A percentile compares a stretch with the other conserved stretches of the same genome.
Conservation (phyloP, 2,888 invertebrate species). For the Plutella xylostella region DNA sequence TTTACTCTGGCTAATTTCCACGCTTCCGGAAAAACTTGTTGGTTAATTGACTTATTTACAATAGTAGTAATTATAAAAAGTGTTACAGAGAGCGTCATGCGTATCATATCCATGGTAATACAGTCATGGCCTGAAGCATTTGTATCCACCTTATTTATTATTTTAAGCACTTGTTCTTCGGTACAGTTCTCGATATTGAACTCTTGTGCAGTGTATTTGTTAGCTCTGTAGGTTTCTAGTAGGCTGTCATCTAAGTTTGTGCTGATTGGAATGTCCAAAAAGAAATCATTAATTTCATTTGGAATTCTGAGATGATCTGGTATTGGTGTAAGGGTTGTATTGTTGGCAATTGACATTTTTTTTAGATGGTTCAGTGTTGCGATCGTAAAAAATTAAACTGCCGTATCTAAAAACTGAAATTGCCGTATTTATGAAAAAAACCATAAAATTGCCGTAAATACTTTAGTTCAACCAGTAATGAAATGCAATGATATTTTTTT, state of each 20-base stretch:
- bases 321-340: not conserved
- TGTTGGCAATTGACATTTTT: not conserved
- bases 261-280: not conserved
- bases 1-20: too few relatives aligned
- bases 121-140: not conserved
- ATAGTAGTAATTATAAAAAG: not conserved
- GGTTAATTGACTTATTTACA: not conserved
- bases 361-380: too few relatives aligned
- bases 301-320: not conserved
- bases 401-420: too few relatives aligned
- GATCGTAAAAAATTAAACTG: too few relatives aligned
- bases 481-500: too few relatives aligned
- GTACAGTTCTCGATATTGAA: not conserved
- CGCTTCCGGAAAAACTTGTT: not conserved
- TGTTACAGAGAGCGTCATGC: not conserved
- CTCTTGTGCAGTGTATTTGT: not conserved
- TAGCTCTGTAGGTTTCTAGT: not conserved
- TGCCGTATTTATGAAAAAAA: too few relatives aligned
- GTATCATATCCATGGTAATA: too few relatives aligned
- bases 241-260: not conserved
- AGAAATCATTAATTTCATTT: not conserved
- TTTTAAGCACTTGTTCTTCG: not conserved
- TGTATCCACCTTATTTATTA: not conserved
- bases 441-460: too few relatives aligned
- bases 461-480: too few relatives aligned